Evolutionary conservation across 2,888 invertebrate genomes (phyloP).

Genomic region (Scaeva pyrastri): DNA sequence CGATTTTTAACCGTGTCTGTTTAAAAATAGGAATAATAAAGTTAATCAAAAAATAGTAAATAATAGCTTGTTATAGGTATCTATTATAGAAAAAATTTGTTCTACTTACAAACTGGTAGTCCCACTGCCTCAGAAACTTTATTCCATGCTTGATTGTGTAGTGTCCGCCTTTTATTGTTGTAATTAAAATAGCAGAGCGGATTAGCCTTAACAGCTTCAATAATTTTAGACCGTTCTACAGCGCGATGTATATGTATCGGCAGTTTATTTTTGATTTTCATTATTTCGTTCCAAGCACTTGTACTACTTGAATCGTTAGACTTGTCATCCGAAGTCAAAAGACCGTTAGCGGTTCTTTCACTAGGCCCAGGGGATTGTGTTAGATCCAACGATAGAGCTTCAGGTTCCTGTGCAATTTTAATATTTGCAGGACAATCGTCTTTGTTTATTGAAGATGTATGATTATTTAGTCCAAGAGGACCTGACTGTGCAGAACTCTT

Average conservation of each 20-base stretch:
- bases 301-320: neutral
- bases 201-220: neutral
- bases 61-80: neutral
- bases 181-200: neutral
- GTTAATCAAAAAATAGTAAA: neutral
- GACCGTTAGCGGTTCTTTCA: neutral
- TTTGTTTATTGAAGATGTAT: neutral
- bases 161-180: neutral
- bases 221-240: slow-evolving; percentile 10
- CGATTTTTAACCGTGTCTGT: slow-evolving; percentile 24
- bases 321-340: neutral
- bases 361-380: neutral
- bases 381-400: too few relatives aligned
- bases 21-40: neutral
- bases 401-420: too few relatives aligned
- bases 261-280: neutral
- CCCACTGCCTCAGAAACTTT: neutral
- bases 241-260: neutral
- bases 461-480: neutral
- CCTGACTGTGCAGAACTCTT: neutral
- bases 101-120: slow-evolving; percentile 34
- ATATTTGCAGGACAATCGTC: too few relatives aligned
- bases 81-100: too few relatives aligned
- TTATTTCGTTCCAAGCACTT: neutral
- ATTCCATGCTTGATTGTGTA: slow-evolving; percentile 2